Conservation (phyloP, 2,888 invertebrate species). For the Agonopterix alstromeriana region DNA sequence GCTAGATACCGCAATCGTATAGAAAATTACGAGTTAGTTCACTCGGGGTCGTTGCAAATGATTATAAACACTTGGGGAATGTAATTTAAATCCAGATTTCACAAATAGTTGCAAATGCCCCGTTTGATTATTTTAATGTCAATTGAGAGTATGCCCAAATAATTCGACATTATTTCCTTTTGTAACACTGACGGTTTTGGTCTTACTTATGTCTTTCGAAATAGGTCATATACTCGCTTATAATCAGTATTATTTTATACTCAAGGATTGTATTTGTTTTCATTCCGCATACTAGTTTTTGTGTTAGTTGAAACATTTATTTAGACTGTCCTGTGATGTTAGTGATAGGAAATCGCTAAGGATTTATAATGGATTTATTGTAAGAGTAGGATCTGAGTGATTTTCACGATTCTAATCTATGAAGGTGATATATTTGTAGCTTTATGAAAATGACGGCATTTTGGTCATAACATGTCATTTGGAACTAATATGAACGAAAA, state of each 20-base stretch:
- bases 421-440: too few species aligned
- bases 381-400: not conserved
- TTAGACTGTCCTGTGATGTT: constrained; percentile 42
- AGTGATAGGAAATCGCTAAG: constrained; percentile 20
- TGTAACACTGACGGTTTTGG: too few species aligned
- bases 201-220: too few species aligned
- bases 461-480: not conserved
- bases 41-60: too few species aligned
- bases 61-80: too few species aligned
- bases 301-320: constrained; percentile 11
- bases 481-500: not conserved
- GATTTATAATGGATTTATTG: not conserved
- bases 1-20: not conserved
- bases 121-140: too few species aligned
- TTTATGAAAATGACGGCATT: too few species aligned
- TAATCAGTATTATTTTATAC: constrained; percentile 7
- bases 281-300: not conserved
- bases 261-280: not conserved
- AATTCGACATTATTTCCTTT: too few species aligned
- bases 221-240: not conserved
- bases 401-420: not conserved
- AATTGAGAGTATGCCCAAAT: too few species aligned
- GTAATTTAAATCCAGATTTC: too few species aligned
- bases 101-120: too few species aligned
- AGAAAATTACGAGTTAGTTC: not conserved